These are phyloP conservation scores for Manis pentadactyla DNA, from an alignment of 2,797 vertebrate species.

Conservation along the genomic window DNA sequence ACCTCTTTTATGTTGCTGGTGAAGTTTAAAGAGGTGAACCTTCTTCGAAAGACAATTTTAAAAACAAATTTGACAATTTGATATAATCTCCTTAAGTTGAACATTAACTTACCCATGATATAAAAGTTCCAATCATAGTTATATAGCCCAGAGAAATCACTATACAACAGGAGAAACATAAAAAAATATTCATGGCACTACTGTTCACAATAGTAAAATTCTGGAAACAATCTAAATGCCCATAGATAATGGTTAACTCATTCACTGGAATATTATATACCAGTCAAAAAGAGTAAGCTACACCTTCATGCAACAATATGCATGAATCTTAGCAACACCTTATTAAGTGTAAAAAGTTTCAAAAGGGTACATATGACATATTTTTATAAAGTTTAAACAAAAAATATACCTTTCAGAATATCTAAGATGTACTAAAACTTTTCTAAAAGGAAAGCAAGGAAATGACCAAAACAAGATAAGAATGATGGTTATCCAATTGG, in stretches of 20 bases:
- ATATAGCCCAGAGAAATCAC: background rate
- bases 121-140: background rate
- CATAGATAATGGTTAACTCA: background rate
- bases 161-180: background rate
- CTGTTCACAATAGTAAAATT: background rate
- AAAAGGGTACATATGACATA: background rate
- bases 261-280: background rate
- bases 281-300: background rate
- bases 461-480: background rate
- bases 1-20: background rate
- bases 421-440: background rate
- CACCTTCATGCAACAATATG: background rate
- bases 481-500: background rate
- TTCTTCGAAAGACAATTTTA: background rate
- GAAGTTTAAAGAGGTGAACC: background rate
- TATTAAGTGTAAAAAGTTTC: background rate
- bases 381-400: background rate
- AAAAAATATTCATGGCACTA: background rate
- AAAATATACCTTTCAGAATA: background rate
- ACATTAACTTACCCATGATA: background rate
- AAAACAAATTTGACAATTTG: background rate
- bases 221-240: background rate
- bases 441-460: background rate
- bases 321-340: background rate
- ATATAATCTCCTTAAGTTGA: background rate